These are phyloP conservation scores for Otolemur crassicaudatus DNA, from an alignment of 2,797 vertebrate genomes.

Conservation along the genomic window DNA sequence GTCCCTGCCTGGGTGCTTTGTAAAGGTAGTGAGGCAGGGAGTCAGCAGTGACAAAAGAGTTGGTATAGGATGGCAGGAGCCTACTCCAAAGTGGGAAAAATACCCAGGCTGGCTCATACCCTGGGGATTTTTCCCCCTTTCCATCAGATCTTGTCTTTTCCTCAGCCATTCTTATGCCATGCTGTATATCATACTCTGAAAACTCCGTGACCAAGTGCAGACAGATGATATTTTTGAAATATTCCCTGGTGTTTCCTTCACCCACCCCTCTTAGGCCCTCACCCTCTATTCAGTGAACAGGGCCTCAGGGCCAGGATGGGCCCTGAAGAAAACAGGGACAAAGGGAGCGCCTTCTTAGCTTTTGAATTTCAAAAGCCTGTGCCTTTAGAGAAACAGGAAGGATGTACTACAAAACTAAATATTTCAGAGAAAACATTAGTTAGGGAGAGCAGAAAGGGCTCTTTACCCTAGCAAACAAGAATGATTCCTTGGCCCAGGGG, in stretches of 20 bases:
- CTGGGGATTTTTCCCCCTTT: not conserved
- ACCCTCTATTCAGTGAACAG: not conserved
- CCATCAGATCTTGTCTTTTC: not conserved
- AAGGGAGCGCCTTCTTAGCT: conserved; percentile 32
- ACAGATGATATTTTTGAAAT: conserved; percentile 25
- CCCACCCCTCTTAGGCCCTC: not conserved
- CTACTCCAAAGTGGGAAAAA: not conserved
- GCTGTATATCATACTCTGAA: not conserved
- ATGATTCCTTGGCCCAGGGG: conserved; percentile 1
- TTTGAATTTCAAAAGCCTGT: conserved; percentile 55
- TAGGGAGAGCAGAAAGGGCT: conserved; percentile 20
- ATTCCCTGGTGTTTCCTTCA: not conserved
- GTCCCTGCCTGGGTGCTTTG: not conserved
- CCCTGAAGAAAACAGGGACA: not conserved
- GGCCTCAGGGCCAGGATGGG: conserved; percentile 31
- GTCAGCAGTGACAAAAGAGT: not conserved
- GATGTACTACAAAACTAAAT: conserved; percentile 32
- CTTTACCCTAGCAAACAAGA: not conserved
- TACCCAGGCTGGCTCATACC: not conserved
- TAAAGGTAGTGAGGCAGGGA: not conserved
- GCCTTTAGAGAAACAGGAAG: conserved; percentile 56
- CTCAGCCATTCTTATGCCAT: not conserved
- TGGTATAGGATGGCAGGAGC: not conserved
- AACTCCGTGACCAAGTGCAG: not conserved
- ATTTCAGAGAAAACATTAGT: conserved; percentile 14